Evolutionary conservation across 2,113 vertebrate species (phyloP), one percentile per base, ranked within the genome.

Genomic region (Amazona vittata): DNA sequence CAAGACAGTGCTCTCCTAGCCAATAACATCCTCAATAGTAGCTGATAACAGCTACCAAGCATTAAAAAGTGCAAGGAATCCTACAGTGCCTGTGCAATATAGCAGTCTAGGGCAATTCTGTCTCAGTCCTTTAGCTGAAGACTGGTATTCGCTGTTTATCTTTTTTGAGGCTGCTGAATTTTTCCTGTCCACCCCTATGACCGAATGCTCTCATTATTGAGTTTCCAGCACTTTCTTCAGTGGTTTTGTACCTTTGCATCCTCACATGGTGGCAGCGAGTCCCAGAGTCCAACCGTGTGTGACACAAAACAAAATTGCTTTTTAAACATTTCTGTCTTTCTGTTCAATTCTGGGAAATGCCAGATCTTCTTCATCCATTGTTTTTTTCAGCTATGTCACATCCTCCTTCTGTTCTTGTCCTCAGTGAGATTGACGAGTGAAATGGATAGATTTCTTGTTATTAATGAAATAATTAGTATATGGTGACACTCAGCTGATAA

Each of bases 61-160:
- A 25, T 59, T 21, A 81, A 87, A 86, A 71, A 20, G 2, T 4
- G 0, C 47, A 24, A 77, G 11, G 73, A 81, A 63, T 67, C 70
- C 35, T 14, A 0, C 9, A 15, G 39, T 25, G 26, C 1, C 0
- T 17, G n/a, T 46, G 21, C 14, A 22, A 4, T 25, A 1, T 37
- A 31, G 69, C 21, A 2, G 2, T 17, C 47, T 18, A 8, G 21
- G n/a, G 21, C 44, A 39, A 62, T 16, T 17, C 60, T 69, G 21
- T 15, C 35, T 49, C 15, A 35, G 2, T 82, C 52, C 47, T 62
- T 0, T 25, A 37, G 8, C 59, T 88, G 21, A 5, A 53, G 47
- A 11, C 33, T 37, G 53, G 2, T 20, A 46, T 60, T 70, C 9
- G 7, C 16, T 19, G 12, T 55, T 86, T 12, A 33, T 59, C 68